Percentiles rank a stretch among this genome's conserved stretches.
phyloP scores from a whole-genome alignment of 2,797 vertebrate genomes.

The Hippocampus kuda region DNA sequence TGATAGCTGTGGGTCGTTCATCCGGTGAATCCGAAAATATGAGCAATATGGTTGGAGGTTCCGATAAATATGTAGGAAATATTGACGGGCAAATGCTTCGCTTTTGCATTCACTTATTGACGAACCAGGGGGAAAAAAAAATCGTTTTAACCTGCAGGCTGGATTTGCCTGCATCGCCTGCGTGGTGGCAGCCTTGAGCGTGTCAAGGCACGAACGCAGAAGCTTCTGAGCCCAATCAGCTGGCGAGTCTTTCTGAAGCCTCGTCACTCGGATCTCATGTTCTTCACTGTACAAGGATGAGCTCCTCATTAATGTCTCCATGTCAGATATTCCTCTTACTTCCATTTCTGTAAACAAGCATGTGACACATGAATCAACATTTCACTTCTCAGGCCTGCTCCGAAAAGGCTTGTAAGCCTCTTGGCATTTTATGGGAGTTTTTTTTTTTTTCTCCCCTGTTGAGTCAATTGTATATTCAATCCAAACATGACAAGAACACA shows the following conservation, averaged over 20 bases:
- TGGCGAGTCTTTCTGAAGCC: constrained; percentile 37
- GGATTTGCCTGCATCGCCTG: not conserved
- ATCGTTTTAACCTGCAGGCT: not conserved
- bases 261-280: constrained; percentile 53
- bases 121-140: not conserved
- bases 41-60: not conserved
- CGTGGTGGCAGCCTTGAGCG: constrained; percentile 21
- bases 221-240: constrained; percentile 18
- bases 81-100: not conserved
- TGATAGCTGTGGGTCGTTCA: not conserved
- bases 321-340: constrained; percentile 43
- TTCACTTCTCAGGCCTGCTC: constrained; percentile 32
- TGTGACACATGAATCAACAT: constrained; percentile 7
- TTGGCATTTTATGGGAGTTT: not conserved
- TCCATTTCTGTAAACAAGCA: constrained; percentile 44
- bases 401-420: constrained; percentile 19
- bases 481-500: not conserved
- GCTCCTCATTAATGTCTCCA: constrained; percentile 41
- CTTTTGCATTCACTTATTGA: not conserved
- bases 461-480: not conserved
- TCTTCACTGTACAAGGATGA: constrained; percentile 35
- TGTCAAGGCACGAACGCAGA: constrained; percentile 30
- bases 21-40: not conserved
- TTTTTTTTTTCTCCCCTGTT: not conserved
- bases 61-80: no score